A percentile compares a stretch with the other conserved stretches of the same genome.
phyloP scores from a whole-genome alignment of 2,113 vertebrate genomes.

The Apodemus sylvaticus region DNA sequence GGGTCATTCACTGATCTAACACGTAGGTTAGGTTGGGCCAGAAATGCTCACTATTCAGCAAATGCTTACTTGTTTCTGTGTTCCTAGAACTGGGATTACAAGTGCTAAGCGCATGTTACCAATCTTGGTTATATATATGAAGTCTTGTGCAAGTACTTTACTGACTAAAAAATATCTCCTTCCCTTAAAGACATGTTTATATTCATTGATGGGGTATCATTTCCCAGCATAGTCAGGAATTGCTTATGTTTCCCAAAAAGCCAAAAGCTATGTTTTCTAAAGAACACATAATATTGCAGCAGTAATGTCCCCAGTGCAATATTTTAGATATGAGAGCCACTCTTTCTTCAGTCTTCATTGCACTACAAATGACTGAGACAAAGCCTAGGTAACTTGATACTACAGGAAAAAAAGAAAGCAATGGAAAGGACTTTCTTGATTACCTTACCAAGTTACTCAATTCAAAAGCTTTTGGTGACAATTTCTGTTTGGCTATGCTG shows the following conservation, averaged over 20 bases:
- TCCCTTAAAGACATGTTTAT: neutral
- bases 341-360: neutral
- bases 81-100: neutral
- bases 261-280: neutral
- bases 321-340: neutral
- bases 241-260: neutral
- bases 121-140: neutral
- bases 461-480: neutral
- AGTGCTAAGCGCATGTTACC: neutral
- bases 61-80: neutral
- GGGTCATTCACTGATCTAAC: too few relatives aligned
- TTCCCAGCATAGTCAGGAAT: slow-evolving; percentile 2
- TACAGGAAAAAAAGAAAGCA: neutral
- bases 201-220: neutral
- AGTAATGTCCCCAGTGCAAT: neutral
- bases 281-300: neutral
- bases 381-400: neutral
- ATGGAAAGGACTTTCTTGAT: neutral
- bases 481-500: neutral
- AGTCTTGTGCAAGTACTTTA: neutral
- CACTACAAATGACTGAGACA: neutral
- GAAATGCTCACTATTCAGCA: neutral
- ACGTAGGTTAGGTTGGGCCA: neutral
- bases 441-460: neutral
- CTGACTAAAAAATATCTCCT: neutral